phyloP scores from a whole-genome alignment of 1,140 invertebrate species.

The Theocolax elegans region DNA sequence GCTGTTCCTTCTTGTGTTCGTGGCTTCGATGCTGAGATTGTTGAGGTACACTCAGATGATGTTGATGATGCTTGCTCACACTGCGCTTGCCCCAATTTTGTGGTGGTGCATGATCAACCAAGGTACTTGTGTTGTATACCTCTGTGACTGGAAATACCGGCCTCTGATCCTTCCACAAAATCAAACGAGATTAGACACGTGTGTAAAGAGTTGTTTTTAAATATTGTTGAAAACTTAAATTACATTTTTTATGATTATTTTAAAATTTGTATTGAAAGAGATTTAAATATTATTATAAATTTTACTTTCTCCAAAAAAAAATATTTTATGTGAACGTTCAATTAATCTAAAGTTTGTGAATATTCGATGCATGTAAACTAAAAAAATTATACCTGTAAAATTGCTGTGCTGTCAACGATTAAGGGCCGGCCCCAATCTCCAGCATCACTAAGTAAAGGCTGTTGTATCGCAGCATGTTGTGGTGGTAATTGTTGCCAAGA shows the following conservation, averaged over 20 bases:
- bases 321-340: no score
- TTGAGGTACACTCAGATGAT: constrained; percentile 67
- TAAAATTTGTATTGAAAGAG: no score
- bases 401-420: constrained; percentile 81
- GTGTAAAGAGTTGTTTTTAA: not conserved
- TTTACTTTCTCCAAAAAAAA: no score
- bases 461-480: constrained; percentile 80
- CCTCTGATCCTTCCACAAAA: constrained; percentile 71
- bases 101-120: constrained; percentile 69
- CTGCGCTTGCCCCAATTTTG: constrained; percentile 67
- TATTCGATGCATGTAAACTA: no score
- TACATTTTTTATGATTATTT: no score
- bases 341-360: no score
- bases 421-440: constrained; percentile 83
- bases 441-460: constrained; percentile 75
- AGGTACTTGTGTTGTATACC: constrained; percentile 69
- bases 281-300: no score
- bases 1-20: constrained; percentile 85
- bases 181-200: constrained; percentile 51
- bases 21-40: constrained; percentile 63
- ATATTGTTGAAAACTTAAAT: no score
- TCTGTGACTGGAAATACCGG: constrained; percentile 76
- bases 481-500: constrained; percentile 85
- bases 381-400: constrained; percentile 71
- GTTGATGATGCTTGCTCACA: constrained; percentile 70